Base-by-base conservation (phyloP, 2,113 vertebrate genomes). In the Otolemur garnettii region DNA sequence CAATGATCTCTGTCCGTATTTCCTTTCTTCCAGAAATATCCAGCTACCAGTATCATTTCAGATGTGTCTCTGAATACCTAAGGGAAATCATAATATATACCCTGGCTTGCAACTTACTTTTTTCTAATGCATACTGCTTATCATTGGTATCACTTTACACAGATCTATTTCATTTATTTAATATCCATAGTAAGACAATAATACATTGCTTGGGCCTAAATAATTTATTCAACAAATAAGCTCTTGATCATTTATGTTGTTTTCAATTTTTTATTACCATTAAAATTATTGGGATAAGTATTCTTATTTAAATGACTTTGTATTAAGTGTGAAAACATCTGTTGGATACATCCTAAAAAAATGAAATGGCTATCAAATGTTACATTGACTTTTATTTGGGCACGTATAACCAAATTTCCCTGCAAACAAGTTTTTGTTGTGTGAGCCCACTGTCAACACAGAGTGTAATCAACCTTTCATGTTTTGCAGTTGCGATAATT, bases 11-110 rank as follows among this genome's bases (percentile, higher is more conserved):
- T 91, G 24, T 50, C 10, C 69, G 35, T 72, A 50, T 55, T 35
- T 82, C 10, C 1, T 96, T 91, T 83, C 45, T 75, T 30, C 57
- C 17, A 91, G 64, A 84, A 91, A 79, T 79, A 79, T 6, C 6
- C 12, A 72, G 15, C 68, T 81, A 87, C 19, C 62, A n/a, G 24
- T 57, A 60, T 53, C 38, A 92, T 91, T 95, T 91, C 35, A 96
- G 5, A 55, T 45, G 53, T 80, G 35, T 59, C 28, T 91, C 14
- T 75, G 50, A 84, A 74, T 88, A 80, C 79, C 28, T 72, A 26
- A 93, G 59, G 12, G 5, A 11, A 12, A 42, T 60, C 19, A 8
- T 92, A 35, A 77, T 45, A 35, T 21, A 72, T 8, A 68, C 4
- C 59, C 5, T n/a, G 10, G 80, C 24, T 84, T 53, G 18, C 15